phyloP scores from a whole-genome alignment of 2,797 vertebrate species.

The Characodon lateralis region DNA sequence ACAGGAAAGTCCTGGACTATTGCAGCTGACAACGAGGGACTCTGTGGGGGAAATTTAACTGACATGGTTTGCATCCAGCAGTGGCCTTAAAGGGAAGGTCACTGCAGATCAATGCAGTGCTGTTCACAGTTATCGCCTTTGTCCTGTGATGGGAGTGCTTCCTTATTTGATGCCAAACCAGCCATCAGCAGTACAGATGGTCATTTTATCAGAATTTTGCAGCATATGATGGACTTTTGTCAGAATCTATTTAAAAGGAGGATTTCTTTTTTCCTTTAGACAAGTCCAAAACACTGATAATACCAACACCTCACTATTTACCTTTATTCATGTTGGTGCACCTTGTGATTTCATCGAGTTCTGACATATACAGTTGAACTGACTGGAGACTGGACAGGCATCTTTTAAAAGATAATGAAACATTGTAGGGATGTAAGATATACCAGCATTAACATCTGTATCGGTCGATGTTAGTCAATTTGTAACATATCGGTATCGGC shows the following conservation, averaged over 20 bases:
- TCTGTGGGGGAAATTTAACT: not conserved
- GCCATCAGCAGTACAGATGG: not conserved
- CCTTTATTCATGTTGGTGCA: not conserved
- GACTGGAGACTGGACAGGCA: not conserved
- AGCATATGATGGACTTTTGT: not conserved
- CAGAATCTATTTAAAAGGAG: not conserved
- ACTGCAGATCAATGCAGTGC: conserved; percentile 2
- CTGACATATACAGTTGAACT: not conserved
- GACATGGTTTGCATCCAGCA: conserved; percentile 7
- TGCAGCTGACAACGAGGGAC: not conserved
- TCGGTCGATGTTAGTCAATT: not conserved
- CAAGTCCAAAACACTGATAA: not conserved
- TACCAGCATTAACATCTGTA: not conserved
- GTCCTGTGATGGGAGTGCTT: not conserved
- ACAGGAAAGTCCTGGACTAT: not conserved
- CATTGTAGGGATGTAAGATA: not conserved
- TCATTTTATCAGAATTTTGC: not conserved
- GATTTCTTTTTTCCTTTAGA: not conserved
- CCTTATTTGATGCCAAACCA: conserved; percentile 6
- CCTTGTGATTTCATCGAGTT: not conserved
- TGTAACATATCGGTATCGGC: too few relatives aligned
- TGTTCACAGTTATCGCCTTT: conserved; percentile 6
- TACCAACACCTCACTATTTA: not conserved
- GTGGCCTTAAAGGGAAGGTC: conserved; percentile 14
- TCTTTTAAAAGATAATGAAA: not conserved